Percentiles rank a stretch among this genome's conserved stretches.
Conservation (phyloP, 2,113 vertebrate species). For the Pionites leucogaster region DNA sequence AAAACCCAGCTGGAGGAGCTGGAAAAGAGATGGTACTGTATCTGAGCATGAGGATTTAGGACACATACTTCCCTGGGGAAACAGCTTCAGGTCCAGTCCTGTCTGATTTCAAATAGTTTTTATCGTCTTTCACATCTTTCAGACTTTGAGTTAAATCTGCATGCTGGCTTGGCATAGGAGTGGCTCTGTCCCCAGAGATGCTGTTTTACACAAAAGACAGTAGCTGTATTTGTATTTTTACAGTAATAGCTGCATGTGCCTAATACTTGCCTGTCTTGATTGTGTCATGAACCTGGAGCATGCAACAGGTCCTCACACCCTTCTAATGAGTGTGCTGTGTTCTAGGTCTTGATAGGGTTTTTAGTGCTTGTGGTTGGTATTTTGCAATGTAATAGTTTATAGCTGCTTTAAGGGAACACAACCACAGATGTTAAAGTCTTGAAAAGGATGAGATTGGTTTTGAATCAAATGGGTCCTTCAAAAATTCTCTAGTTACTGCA, state of each 20-base stretch:
- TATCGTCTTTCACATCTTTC: background rate
- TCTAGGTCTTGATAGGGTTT: background rate
- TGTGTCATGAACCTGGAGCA: background rate
- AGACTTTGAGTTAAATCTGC: background rate
- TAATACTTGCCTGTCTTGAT: background rate
- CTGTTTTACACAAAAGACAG: background rate
- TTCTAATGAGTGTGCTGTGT: rapidly evolving
- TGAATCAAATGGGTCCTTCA: background rate
- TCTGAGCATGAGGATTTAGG: background rate
- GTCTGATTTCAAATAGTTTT: background rate
- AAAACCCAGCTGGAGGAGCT: background rate
- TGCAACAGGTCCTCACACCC: background rate
- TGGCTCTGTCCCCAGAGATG: background rate
- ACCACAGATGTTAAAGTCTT: background rate
- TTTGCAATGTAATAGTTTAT: background rate
- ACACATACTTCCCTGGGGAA: background rate
- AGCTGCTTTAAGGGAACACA: background rate
- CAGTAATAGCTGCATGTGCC: background rate
- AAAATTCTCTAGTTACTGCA: background rate
- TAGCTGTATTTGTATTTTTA: background rate
- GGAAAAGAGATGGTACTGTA: background rate
- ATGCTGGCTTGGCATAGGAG: background rate
- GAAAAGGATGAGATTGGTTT: background rate
- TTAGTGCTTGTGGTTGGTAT: background rate
- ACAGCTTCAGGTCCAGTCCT: background rate